Percentiles rank a stretch among this genome's conserved stretches.
These are phyloP conservation scores for Silurus lanzhouensis DNA, from an alignment of 2,797 vertebrate species.

Conservation along the genomic window DNA sequence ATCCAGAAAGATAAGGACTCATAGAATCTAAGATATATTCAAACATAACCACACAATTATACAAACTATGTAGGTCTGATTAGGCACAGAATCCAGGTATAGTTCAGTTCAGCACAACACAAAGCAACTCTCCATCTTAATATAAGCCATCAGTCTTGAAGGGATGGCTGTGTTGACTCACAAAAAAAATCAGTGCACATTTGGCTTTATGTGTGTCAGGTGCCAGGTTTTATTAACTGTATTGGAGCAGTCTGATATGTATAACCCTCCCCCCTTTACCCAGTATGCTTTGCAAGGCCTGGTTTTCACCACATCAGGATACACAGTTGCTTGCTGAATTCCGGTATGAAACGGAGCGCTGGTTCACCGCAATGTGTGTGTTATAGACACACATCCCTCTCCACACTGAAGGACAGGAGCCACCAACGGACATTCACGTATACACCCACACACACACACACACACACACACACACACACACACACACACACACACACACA, in stretches of 20 bases:
- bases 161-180: neutral
- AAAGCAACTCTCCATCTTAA: neutral
- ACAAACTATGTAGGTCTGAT: neutral
- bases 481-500: conserved; percentile 23
- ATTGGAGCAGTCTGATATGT: conserved; percentile 39
- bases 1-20: neutral
- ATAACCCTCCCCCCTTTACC: conserved; percentile 60
- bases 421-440: conserved; percentile 81
- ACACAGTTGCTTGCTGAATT: conserved; percentile 92
- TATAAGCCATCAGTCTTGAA: neutral
- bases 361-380: conserved; percentile 85
- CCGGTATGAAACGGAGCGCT: conserved; percentile 93
- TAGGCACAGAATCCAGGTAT: neutral
- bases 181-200: conserved; percentile 28
- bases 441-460: conserved; percentile 63
- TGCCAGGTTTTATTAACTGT: conserved; percentile 24
- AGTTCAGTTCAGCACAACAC: neutral
- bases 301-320: conserved; percentile 99
- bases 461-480: conserved; percentile 44
- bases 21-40: neutral
- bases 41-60: neutral
- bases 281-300: conserved; percentile 65
- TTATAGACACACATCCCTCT: conserved; percentile 79
- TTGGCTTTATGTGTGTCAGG: neutral
- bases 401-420: conserved; percentile 71